A percentile compares a stretch with the other conserved stretches of the same genome.
Evolutionary conservation across 2,797 vertebrate genomes (phyloP).

Genomic region (Rhadinocentrus ornatus): DNA sequence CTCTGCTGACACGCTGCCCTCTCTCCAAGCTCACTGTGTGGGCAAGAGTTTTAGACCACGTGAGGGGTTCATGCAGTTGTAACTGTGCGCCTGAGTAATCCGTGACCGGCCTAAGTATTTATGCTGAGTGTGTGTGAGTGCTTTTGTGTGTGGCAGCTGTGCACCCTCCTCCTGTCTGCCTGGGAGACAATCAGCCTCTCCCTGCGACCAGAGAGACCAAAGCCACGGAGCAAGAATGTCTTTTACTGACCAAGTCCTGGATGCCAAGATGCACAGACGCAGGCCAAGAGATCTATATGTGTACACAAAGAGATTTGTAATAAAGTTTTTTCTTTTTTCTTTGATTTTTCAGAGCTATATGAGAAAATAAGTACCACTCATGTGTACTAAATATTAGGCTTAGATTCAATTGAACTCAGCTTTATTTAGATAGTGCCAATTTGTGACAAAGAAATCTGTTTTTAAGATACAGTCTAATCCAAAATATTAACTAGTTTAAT

Average conservation of each 20-base stretch:
- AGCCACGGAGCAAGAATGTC: slow-evolving; percentile 82
- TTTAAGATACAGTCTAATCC: neutral
- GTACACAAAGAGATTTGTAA: neutral
- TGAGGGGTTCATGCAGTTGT: slow-evolving; percentile 44
- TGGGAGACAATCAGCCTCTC: slow-evolving; percentile 65
- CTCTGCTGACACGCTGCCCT: slow-evolving; percentile 80
- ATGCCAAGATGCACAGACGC: slow-evolving; percentile 57
- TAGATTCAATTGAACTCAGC: neutral
- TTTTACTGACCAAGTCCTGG: slow-evolving; percentile 68
- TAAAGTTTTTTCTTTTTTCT: neutral
- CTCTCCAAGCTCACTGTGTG: slow-evolving; percentile 72
- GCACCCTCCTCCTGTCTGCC: slow-evolving; percentile 61
- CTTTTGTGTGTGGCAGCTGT: slow-evolving; percentile 67
- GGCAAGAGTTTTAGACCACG: slow-evolving; percentile 50
- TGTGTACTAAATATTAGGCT: neutral
- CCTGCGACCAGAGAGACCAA: slow-evolving; percentile 81
- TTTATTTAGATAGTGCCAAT: neutral
- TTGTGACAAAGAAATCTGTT: neutral
- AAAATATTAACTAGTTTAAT: neutral
- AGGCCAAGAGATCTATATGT: slow-evolving; percentile 22
- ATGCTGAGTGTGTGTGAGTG: slow-evolving; percentile 27
- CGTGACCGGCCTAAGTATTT: slow-evolving; percentile 27
- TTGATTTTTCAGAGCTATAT: neutral
- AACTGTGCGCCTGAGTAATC: slow-evolving; percentile 41
- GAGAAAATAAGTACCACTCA: neutral